Evolutionary conservation across 2,113 vertebrate genomes (phyloP).

Genomic region (Caracal caracal): DNA sequence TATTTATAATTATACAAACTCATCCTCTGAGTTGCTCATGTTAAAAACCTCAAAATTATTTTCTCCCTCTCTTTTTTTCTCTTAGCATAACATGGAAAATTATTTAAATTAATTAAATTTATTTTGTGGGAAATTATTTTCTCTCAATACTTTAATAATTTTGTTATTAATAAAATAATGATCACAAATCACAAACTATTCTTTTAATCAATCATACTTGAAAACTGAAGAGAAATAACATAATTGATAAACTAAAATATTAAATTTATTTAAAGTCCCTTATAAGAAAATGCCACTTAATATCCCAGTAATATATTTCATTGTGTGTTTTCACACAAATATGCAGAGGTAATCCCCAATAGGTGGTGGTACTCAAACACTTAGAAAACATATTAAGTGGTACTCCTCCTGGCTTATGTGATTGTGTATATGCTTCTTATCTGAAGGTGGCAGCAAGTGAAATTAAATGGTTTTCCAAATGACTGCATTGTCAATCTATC

Average conservation of each 20-base stretch:
- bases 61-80: slow-evolving; percentile 47
- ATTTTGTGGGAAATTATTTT: slow-evolving; percentile 71
- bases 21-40: slow-evolving; percentile 16
- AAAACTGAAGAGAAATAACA: slow-evolving; percentile 61
- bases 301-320: slow-evolving; percentile 32
- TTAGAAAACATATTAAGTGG: not conserved
- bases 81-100: slow-evolving; percentile 26
- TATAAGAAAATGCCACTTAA: slow-evolving; percentile 41
- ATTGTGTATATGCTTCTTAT: slow-evolving; percentile 6
- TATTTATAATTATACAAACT: slow-evolving; percentile 42
- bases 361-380: slow-evolving; percentile 52
- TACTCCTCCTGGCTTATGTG: slow-evolving; percentile 38
- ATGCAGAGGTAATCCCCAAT: slow-evolving; percentile 48
- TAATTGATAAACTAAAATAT: slow-evolving; percentile 63
- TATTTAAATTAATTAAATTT: slow-evolving; percentile 59
- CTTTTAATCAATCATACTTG: slow-evolving; percentile 68
- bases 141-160: slow-evolving; percentile 59
- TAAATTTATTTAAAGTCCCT: slow-evolving; percentile 62
- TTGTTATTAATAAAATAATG: slow-evolving; percentile 57
- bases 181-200: slow-evolving; percentile 54
- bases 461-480: slow-evolving; percentile 63
- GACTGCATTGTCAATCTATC: slow-evolving; percentile 47
- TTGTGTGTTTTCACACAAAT: slow-evolving; percentile 49
- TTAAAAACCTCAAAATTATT: slow-evolving; percentile 52
- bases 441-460: slow-evolving; percentile 54